These are phyloP conservation scores for Rhagophthalmus giganteus DNA, from an alignment of 2,888 invertebrate species.

Conservation along the genomic window DNA sequence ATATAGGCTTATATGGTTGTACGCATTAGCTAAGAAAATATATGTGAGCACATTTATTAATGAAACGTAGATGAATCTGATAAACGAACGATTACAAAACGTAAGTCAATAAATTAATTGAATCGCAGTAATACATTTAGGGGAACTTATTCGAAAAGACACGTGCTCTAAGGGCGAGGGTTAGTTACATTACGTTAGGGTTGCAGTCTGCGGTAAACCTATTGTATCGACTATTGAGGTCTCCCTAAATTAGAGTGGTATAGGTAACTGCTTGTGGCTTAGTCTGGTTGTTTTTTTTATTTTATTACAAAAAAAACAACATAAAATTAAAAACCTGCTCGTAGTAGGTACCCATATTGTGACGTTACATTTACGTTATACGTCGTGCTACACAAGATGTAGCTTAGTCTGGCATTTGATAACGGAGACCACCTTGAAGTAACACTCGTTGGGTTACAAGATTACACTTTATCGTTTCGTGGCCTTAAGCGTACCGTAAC, in stretches of 20 bases:
- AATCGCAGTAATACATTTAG: constrained; percentile 23
- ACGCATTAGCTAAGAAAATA: no score
- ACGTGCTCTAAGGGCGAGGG: constrained; percentile 26
- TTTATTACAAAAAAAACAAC: constrained; percentile 8
- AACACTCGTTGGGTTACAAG: constrained; percentile 6
- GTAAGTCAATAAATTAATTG: constrained; percentile 27
- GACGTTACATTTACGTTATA: background rate
- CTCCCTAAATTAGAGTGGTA: constrained; percentile 21
- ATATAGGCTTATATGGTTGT: constrained; percentile 2
- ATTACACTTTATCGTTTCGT: constrained; percentile 13
- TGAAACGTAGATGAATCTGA: constrained; percentile 6
- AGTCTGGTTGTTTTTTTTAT: constrained; percentile 2
- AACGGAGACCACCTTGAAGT: constrained; percentile 15
- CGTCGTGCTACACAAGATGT: background rate
- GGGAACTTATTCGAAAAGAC: constrained; percentile 20
- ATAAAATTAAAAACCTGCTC: constrained; percentile 8
- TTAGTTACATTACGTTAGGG: constrained; percentile 26
- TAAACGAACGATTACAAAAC: constrained; percentile 15
- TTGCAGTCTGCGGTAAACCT: constrained; percentile 18
- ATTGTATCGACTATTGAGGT: constrained; percentile 14
- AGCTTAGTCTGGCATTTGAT: constrained; percentile 3
- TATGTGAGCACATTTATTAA: constrained; percentile 1
- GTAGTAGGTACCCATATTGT: no score
- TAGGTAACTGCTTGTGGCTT: constrained; percentile 16
- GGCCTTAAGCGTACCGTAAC: constrained; percentile 11